phyloP scores from a whole-genome alignment of 2,113 vertebrate genomes.

The Taxidea taxus region DNA sequence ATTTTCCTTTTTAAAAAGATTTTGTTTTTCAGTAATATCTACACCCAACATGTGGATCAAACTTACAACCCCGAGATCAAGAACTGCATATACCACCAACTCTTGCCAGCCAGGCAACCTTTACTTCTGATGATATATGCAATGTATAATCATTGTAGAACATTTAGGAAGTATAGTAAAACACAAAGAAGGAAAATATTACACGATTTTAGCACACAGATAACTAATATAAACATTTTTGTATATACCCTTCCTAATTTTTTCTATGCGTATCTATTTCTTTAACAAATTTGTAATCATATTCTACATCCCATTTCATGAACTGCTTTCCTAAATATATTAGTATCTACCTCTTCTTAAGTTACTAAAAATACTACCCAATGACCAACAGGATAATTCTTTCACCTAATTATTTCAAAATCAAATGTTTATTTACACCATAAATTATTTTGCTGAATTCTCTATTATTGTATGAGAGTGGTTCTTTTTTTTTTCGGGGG shows the following conservation, averaged over 20 bases:
- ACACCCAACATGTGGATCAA: background rate
- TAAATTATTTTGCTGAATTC: slow-evolving; percentile 26
- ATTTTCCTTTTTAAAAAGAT: background rate
- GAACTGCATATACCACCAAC: background rate
- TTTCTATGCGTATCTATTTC: background rate
- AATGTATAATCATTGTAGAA: background rate
- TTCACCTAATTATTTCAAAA: slow-evolving; percentile 44
- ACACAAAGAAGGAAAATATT: background rate
- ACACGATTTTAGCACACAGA: background rate
- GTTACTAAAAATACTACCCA: slow-evolving; percentile 10
- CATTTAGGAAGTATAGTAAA: slow-evolving; percentile 18
- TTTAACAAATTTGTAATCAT: slow-evolving; percentile 35
- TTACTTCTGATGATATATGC: background rate
- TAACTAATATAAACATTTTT: slow-evolving; percentile 3
- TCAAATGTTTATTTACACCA: slow-evolving; percentile 32
- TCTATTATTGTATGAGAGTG: background rate
- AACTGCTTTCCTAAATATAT: slow-evolving; percentile 22
- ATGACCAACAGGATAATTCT: background rate
- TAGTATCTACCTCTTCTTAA: background rate
- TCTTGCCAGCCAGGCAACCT: background rate
- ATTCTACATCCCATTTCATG: slow-evolving; percentile 6
- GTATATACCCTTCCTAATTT: background rate
- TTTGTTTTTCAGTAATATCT: background rate
- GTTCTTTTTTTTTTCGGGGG: background rate
- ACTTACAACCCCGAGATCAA: background rate